A percentile compares a stretch with the other conserved stretches of the same genome.
Evolutionary conservation across 2,888 invertebrate genomes (phyloP).

Genomic region (Philopedon plagiatum): DNA sequence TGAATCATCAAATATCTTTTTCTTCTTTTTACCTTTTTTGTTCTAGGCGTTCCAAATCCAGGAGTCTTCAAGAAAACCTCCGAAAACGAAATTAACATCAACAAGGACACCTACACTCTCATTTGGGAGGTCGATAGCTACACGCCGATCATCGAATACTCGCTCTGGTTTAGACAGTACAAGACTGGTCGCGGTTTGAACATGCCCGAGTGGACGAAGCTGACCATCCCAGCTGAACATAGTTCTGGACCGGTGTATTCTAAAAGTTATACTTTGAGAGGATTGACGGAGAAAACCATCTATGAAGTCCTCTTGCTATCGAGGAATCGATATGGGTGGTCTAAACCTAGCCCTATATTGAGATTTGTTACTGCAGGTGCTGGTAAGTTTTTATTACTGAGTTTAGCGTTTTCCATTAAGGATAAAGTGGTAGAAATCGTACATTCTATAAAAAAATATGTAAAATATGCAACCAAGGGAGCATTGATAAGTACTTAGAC

Average conservation of each 20-base stretch:
- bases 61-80: constrained; percentile 76
- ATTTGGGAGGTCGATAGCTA: constrained; percentile 91
- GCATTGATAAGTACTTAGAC: no score
- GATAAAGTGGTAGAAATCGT: no score
- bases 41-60: constrained; percentile 77
- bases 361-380: constrained; percentile 84
- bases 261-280: constrained; percentile 81
- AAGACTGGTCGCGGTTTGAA: constrained; percentile 68
- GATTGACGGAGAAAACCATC: constrained; percentile 80
- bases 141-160: constrained; percentile 82
- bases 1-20: no score
- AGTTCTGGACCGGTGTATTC: constrained; percentile 82
- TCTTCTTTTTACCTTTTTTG: neutral
- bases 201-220: constrained; percentile 76
- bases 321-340: constrained; percentile 89
- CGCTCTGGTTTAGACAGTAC: constrained; percentile 74
- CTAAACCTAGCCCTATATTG: constrained; percentile 81
- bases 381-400: constrained; percentile 70
- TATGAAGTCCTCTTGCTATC: constrained; percentile 87
- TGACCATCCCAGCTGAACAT: constrained; percentile 79
- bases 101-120: constrained; percentile 76
- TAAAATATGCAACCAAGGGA: no score
- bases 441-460: no score
- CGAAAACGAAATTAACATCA: constrained; percentile 67
- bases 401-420: neutral